phyloP scores from a whole-genome alignment of 92 coral and sea anemone species.

The Meandrina meandrites region DNA sequence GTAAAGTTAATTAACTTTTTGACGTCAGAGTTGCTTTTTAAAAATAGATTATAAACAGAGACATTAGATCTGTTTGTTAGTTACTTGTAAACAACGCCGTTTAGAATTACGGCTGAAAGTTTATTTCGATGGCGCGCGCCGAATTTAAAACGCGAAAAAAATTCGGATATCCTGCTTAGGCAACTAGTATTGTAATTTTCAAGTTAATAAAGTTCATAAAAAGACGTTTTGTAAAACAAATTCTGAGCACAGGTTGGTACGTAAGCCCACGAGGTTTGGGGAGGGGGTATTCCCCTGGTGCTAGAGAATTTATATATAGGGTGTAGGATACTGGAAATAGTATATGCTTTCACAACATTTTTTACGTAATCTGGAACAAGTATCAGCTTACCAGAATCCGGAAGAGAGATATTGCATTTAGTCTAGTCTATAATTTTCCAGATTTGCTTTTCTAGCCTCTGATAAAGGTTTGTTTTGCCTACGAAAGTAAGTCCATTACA shows the following conservation, averaged over 20 bases:
- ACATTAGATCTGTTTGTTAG: neutral
- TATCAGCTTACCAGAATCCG: neutral
- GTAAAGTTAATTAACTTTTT: neutral
- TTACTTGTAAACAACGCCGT: neutral
- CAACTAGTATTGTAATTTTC: neutral
- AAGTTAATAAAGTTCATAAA: neutral
- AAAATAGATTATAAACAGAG: neutral
- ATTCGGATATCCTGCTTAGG: neutral
- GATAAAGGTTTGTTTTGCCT: neutral
- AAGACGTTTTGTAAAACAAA: too few species aligned
- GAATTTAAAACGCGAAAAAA: neutral
- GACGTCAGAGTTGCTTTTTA: constrained; percentile 11
- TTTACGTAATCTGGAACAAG: neutral
- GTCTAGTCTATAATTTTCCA: too few species aligned
- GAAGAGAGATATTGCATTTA: neutral
- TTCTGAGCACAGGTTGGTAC: too few species aligned
- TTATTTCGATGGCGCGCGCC: neutral
- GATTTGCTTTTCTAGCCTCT: neutral
- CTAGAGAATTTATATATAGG: neutral
- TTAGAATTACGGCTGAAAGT: neutral
- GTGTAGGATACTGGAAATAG: neutral
- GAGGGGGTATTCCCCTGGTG: neutral
- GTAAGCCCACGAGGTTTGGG: neutral
- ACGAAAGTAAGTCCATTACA: too few species aligned
- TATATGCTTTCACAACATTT: neutral